Percentiles rank a stretch among this genome's conserved stretches.
Evolutionary conservation across 2,797 vertebrate genomes (phyloP).

Genomic region (Mallotus villosus): DNA sequence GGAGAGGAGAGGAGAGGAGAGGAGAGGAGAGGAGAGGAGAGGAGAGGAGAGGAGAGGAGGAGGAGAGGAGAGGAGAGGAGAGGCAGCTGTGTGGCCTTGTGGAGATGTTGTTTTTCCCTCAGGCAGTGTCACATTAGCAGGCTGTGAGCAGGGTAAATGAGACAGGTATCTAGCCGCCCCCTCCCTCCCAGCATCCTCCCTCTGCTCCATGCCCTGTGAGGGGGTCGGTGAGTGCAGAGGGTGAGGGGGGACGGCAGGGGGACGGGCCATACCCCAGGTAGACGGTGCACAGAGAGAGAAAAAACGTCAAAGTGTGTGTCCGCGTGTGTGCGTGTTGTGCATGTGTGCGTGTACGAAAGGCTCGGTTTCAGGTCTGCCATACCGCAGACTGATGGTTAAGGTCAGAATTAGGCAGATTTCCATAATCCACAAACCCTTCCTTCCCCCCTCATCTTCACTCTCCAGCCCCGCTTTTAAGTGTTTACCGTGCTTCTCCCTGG

Average conservation of each 20-base stretch:
- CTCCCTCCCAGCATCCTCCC: slow-evolving; percentile 36
- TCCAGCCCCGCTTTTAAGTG: slow-evolving; percentile 40
- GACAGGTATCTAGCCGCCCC: slow-evolving; percentile 61
- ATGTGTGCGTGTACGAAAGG: slow-evolving; percentile 13
- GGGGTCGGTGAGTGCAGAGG: slow-evolving; percentile 1
- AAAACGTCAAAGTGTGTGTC: not conserved
- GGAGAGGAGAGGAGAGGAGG: not conserved
- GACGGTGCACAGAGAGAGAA: not conserved
- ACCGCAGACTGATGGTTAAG: slow-evolving; percentile 58
- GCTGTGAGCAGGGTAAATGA: slow-evolving; percentile 77
- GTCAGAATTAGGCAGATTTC: slow-evolving; percentile 59
- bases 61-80: not conserved
- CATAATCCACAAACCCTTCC: slow-evolving; percentile 40
- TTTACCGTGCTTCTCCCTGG: slow-evolving; percentile 39
- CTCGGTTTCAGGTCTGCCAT: slow-evolving; percentile 53
- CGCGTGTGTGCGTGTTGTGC: not conserved
- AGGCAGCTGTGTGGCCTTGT: not conserved
- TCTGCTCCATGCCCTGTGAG: slow-evolving; percentile 37
- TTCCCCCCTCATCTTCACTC: slow-evolving; percentile 1
- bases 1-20: no score
- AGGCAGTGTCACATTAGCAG: slow-evolving; percentile 36
- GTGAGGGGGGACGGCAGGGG: not conserved
- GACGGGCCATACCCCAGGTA: slow-evolving; percentile 39
- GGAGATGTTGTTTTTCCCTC: slow-evolving; percentile 19
- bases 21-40: no score